Base-by-base conservation (phyloP, 2,113 vertebrate genomes). In the Scomber japonicus region DNA sequence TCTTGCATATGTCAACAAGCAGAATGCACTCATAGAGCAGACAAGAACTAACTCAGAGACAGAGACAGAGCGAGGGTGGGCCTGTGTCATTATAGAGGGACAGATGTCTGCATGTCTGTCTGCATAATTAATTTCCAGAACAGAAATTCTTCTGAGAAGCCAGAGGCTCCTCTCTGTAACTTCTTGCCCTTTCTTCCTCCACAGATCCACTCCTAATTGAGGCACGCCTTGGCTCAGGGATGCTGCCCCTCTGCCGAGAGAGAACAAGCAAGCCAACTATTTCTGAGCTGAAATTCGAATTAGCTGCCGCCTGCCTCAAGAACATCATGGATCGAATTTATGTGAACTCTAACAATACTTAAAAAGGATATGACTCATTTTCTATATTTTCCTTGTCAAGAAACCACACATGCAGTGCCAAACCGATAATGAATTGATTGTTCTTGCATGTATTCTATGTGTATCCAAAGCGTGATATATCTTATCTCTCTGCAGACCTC, bases 111-210 rank as follows among this genome's bases (percentile, higher is more conserved):
- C 17, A 19, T 53, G 21, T 75, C 64, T 74, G 17, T 71, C 78
- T 71, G 66, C 86, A 90, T 92, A 80, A 87, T 89, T 17, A 13
- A 81, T 87, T 77, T 84, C 59, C n/a, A 69, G 24, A 73, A 27
- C 53, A 87, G 68, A 69, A 82, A 71, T 13, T 68, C 0, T 7
- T 71, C n/a, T 17, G 57, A 61, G 57, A 30, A 54, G 40, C 40
- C 50, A 48, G 57, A 7, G 57, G 57, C 72, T 80, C 30, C 59
- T 71, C 61, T 76, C 48, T 53, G 64, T 3, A 50, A 54, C 70
- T 69, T 51, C 14, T 51, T 49, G 27, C 31, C 59, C 12, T 66
- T 49, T 61, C 30, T 66, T 81, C 59, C 48, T 75, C 77, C 64
- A 66, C 62, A 80, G 71, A 78, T 35, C 55, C 31, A 45, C 67